phyloP scores from a whole-genome alignment of 1,140 invertebrate genomes.

The Hyles vespertilio region DNA sequence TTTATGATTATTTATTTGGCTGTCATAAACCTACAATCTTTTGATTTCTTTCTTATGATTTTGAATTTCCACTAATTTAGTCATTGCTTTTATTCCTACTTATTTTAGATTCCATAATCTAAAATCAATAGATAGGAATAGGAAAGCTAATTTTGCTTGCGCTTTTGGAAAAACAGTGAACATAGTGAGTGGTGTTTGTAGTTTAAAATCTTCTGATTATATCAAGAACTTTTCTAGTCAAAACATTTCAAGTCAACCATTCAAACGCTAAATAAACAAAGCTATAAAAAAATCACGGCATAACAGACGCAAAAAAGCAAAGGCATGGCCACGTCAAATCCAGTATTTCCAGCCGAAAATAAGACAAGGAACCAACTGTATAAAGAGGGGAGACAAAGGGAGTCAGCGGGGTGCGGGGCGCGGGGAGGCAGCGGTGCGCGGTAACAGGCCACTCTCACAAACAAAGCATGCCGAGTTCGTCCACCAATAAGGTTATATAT shows the following conservation, averaged over 20 bases:
- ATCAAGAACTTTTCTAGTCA: no score
- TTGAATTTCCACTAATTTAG: no score
- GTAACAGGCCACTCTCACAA: conserved; percentile 59
- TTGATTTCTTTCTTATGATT: no score
- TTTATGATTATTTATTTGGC: no score
- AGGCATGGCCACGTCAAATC: conserved; percentile 28
- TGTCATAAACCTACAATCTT: no score
- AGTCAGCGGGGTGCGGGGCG: conserved; percentile 33
- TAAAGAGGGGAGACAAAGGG: conserved; percentile 62
- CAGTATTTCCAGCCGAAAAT: conserved; percentile 50
- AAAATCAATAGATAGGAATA: no score
- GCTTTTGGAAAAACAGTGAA: no score
- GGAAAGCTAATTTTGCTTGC: no score
- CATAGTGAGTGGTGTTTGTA: no score
- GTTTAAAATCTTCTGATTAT: no score
- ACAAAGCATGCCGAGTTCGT: conserved; percentile 69
- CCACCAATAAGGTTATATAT: conserved; percentile 68
- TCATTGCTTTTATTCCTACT: no score
- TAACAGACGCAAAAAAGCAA: conserved; percentile 45
- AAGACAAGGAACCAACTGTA: conserved; percentile 56
- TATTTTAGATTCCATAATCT: no score
- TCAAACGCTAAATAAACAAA: conserved; percentile 4
- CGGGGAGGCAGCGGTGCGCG: conserved; percentile 22
- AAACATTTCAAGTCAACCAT: background rate
- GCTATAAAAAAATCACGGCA: conserved; percentile 30